Evolutionary conservation across 2,888 invertebrate species (phyloP), one percentile per base, ranked within the genome.

Genomic region (Eupithecia centaureata): DNA sequence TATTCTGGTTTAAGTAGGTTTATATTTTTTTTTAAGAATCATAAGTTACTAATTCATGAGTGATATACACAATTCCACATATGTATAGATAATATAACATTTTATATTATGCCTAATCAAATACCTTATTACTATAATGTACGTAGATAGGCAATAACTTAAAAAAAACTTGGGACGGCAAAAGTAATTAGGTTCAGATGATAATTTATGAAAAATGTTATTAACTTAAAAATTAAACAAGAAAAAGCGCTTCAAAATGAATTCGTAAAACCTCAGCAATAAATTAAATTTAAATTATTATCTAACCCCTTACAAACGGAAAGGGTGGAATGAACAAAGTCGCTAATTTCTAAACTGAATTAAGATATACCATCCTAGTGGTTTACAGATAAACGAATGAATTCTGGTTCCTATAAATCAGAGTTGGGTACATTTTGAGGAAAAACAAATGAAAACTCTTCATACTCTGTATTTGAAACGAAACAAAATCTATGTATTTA

Each of bases 361-460:
- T 89, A 92, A 92, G 92, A 91, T 92, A 92, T 90, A 58, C 62
- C 60, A 59, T 33, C 58, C 42, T 89, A 91, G 91, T 86, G 90
- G 92, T 86, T 88, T 86, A 84, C 82, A 81, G 92, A 93, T 92
- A 92, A 92, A 91, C 90, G 89, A 91, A 91, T 92, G 91, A 92
- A 92, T 92, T 92, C 89, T 89, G 88, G 86, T 83, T 82, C 87
- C 86, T 82, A 90, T 93, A 93, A 93, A 93, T 93, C 91, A 91
- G 88, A 84, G 87, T 47, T 33, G 51, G n/a, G 5, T 30, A 13
- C 8, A 47, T 13, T 47, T 27, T 5, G 32, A 58, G 58, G 22
- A 13, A 15, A 38, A 38, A 51, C 25, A 22, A 10, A 33, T n/a
- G n/a, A n/a, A n/a, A n/a, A n/a, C n/a, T n/a, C n/a, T n/a, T n/a